Evolutionary conservation across 2,888 invertebrate species (phyloP).

Genomic region (Fragum whitleyi): DNA sequence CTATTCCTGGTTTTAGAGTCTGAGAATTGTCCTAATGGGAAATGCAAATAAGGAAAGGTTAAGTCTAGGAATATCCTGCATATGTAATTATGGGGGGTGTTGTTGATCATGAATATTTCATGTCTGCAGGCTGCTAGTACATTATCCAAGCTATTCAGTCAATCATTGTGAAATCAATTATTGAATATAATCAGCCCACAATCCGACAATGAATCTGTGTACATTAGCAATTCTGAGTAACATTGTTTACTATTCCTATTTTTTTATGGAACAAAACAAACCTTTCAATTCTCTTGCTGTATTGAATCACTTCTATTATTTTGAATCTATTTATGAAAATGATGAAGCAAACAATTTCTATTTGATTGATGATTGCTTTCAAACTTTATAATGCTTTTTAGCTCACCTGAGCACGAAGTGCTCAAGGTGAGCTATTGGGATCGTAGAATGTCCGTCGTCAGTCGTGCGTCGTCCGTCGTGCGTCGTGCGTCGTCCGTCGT

Average conservation of each 20-base stretch:
- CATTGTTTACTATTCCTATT: background rate
- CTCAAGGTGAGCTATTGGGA: too few species aligned
- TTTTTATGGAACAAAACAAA: background rate
- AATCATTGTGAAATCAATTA: constrained; percentile 28
- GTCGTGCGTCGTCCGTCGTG: too few species aligned
- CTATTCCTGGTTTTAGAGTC: too few species aligned
- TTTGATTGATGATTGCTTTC: background rate
- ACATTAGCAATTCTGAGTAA: background rate
- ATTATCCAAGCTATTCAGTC: constrained; percentile 9
- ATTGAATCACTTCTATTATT: background rate
- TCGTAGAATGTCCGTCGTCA: too few species aligned
- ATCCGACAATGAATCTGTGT: constrained; percentile 20
- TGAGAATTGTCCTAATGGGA: too few species aligned
- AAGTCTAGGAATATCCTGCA: constrained; percentile 8
- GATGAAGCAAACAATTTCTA: background rate
- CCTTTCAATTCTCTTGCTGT: background rate
- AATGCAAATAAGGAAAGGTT: background rate
- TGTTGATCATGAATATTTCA: constrained; percentile 22
- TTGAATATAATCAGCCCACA: background rate
- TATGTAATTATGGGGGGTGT: constrained; percentile 11
- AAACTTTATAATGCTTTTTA: background rate
- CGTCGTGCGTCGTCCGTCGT: too few species aligned
- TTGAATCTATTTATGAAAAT: background rate
- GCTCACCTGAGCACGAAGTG: too few species aligned
- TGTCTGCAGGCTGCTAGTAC: background rate